Conservation (phyloP, 2,888 invertebrate species). For the Tiliacea citrago region DNA sequence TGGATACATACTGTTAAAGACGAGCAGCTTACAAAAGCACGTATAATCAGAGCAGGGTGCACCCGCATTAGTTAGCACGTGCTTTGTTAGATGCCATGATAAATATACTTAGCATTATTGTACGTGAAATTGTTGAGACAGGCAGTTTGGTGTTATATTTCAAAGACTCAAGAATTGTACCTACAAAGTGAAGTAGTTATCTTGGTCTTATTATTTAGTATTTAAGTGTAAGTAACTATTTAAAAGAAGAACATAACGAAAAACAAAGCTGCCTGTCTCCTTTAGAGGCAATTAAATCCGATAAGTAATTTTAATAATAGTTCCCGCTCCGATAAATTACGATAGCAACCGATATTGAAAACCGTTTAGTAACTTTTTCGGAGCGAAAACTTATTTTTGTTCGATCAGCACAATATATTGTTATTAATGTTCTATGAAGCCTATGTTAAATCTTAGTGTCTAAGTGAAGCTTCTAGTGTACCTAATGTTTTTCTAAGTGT, state of each 20-base stretch:
- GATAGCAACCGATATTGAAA: background rate
- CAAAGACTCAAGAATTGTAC: background rate
- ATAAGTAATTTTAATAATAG: background rate
- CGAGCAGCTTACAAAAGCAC: slow-evolving; percentile 44
- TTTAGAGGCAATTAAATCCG: background rate
- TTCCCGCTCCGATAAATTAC: background rate
- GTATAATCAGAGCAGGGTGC: slow-evolving; percentile 39
- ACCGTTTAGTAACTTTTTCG: background rate
- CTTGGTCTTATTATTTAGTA: no score
- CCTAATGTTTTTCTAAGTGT: slow-evolving; percentile 35
- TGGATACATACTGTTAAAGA: slow-evolving; percentile 22
- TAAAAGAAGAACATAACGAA: no score
- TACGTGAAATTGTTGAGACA: slow-evolving; percentile 3
- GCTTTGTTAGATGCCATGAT: slow-evolving; percentile 27
- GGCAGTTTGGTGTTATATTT: slow-evolving; percentile 6
- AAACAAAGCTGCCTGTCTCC: background rate
- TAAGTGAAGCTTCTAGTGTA: slow-evolving; percentile 48
- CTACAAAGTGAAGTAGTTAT: background rate
- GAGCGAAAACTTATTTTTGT: background rate
- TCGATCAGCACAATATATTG: background rate
- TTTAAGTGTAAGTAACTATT: no score
- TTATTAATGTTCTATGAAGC: background rate
- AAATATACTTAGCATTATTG: slow-evolving; percentile 8
- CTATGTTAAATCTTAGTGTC: slow-evolving; percentile 1
- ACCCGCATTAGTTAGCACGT: slow-evolving; percentile 49